Base-by-base conservation (phyloP, 1,140 invertebrate species). In the Psilanteris sp. region DNA sequence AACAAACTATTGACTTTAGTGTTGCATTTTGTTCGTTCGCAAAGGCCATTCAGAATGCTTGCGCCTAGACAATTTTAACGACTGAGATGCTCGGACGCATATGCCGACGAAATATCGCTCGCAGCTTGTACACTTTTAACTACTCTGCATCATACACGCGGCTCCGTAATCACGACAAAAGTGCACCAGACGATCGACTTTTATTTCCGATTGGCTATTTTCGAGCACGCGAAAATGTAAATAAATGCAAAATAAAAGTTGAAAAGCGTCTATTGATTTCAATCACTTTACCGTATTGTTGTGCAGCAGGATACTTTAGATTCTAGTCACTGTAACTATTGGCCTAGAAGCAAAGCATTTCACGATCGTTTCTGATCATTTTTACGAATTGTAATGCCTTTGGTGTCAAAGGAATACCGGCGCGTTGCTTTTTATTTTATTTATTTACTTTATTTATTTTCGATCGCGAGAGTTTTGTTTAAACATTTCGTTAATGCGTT, bases 1-100 rank as follows among this genome's bases (percentile, higher is more conserved):
- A 74, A 77, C 62, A 72, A 74, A 74, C 66, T 67, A 74, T 74
- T 70, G 64, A 74, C 66, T 74, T 67, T 72, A 57, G 54, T 62
- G 55, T 77, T 66, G 61, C 46, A 46, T 66, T 74, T 70, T 70
- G 64, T 66, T 59, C 41, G 59, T 64, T 64, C 52, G 64, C 50
- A 57, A 70, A 68, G 31, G 64, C 41, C 50, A 44, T 74, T 61
- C 71, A 61, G 34, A 61, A 29, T 50, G 61, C 13, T 57, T 59
- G 9, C 32, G 44, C 31, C n/a, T 31, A 18, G 32, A 55, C 44
- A 54, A 44, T 52, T 5, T 24, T n/a, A 43, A 37, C 37, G 31
- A 61, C 54, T 68, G 39, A 62, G 37, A 68, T 62, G 46, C 67
- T 74, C 41, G 44, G 26, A 13, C 10, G 18, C 1, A 6, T 0